Percentiles rank a stretch among this genome's conserved stretches.
Conservation (phyloP, 2,888 invertebrate species). For the Tenthredo mesomela region DNA sequence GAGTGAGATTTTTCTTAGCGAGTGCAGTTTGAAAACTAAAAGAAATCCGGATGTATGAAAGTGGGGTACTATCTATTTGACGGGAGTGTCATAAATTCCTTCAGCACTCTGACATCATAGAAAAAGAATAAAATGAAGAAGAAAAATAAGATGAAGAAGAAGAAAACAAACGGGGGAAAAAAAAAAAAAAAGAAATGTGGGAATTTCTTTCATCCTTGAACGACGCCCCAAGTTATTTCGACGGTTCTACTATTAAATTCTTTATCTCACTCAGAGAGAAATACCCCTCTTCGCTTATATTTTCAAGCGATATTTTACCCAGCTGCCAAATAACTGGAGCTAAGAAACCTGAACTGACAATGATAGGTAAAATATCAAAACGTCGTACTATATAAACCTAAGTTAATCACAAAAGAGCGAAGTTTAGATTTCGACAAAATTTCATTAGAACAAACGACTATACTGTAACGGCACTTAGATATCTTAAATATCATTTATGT, state of each 20-base stretch:
- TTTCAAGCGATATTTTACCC: not conserved
- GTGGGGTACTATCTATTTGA: not conserved
- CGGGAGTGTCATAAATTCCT: not conserved
- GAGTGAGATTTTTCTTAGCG: not conserved
- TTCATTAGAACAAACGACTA: not conserved
- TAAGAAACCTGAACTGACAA: not conserved
- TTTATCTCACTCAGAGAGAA: constrained; percentile 20
- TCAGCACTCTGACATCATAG: not conserved
- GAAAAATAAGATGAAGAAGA: not conserved
- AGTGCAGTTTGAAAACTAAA: not conserved
- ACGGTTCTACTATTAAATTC: constrained; percentile 26
- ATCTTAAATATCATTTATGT: too few species aligned
- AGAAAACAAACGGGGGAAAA: too few species aligned
- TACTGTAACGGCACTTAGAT: not conserved
- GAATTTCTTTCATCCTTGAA: constrained; percentile 12
- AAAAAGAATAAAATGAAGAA: not conserved
- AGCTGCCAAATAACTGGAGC: not conserved
- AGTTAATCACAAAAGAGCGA: not conserved
- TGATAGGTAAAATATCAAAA: not conserved
- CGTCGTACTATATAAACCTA: not conserved
- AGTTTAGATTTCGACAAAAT: not conserved
- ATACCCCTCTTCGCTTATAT: not conserved
- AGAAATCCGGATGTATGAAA: not conserved
- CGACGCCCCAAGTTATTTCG: constrained; percentile 22
- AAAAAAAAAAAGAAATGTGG: not conserved